Conservation (phyloP, 2,113 vertebrate genomes). For the Thermophis baileyi region DNA sequence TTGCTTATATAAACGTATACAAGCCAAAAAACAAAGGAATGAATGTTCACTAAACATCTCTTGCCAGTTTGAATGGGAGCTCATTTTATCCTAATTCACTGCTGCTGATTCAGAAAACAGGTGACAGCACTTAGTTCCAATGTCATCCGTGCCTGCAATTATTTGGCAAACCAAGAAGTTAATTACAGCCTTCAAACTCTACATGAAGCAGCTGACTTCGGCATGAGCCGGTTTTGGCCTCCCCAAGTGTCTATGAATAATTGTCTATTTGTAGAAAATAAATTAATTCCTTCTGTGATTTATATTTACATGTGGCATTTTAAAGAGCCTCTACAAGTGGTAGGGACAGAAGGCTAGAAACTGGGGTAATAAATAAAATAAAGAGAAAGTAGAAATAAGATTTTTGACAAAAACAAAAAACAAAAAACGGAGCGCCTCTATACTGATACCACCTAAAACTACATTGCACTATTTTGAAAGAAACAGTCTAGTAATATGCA, state of each 20-base stretch:
- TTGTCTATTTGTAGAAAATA: conserved; percentile 67
- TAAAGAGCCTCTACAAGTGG: conserved; percentile 20
- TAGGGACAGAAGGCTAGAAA: neutral
- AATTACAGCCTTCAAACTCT: conserved; percentile 63
- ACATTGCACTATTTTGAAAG: neutral
- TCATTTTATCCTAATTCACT: conserved; percentile 55
- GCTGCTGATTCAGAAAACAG: conserved; percentile 63
- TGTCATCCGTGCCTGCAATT: conserved; percentile 61
- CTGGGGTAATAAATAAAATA: conserved; percentile 2
- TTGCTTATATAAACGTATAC: neutral
- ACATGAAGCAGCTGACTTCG: conserved; percentile 55
- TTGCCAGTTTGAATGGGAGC: conserved; percentile 37
- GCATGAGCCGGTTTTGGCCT: conserved; percentile 52
- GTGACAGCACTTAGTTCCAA: conserved; percentile 62
- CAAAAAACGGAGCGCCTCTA: neutral
- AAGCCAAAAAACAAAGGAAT: neutral
- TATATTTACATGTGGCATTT: conserved; percentile 38
- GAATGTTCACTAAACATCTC: neutral
- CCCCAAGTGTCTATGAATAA: conserved; percentile 57
- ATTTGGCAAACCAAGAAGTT: conserved; percentile 60
- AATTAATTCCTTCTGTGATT: conserved; percentile 63
- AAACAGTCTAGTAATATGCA: neutral
- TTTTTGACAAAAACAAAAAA: neutral
- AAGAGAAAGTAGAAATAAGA: neutral
- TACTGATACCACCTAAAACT: neutral